phyloP scores from a whole-genome alignment of 23 tunicate genomes.

The Corella eumyota region DNA sequence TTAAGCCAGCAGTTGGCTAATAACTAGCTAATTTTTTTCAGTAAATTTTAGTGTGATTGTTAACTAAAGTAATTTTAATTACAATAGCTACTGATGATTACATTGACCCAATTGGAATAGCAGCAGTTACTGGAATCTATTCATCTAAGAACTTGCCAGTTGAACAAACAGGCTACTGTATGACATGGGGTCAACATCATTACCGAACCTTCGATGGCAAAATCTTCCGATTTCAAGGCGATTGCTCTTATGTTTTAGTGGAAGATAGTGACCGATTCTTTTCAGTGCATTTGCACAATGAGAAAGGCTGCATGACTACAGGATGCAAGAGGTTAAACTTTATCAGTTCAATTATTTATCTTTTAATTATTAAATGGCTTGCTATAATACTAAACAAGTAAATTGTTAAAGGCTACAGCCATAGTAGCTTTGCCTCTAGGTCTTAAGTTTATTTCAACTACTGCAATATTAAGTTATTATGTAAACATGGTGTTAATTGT shows the following conservation, averaged over 20 bases:
- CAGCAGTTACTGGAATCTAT: constrained; percentile 87
- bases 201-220: constrained; percentile 95
- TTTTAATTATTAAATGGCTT: too few relatives aligned
- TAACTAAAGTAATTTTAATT: background rate
- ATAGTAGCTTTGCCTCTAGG: too few relatives aligned
- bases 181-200: constrained; percentile 98
- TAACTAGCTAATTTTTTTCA: background rate
- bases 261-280: constrained; percentile 80
- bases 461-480: too few relatives aligned
- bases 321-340: constrained; percentile 66
- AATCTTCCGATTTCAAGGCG: constrained; percentile 85
- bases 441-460: too few relatives aligned
- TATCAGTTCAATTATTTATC: too few relatives aligned
- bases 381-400: too few relatives aligned
- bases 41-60: background rate
- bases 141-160: constrained; percentile 53
- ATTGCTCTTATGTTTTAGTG: constrained; percentile 66
- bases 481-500: too few relatives aligned
- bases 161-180: constrained; percentile 94
- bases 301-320: constrained; percentile 26
- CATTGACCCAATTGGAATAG: constrained; percentile 70
- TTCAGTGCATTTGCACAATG: constrained; percentile 61
- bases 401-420: too few relatives aligned
- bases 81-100: constrained; percentile 73
- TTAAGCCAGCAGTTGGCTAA: too few relatives aligned